Evolutionary conservation across 1,140 invertebrate species (phyloP).

Genomic region (Drosophila melanica): DNA sequence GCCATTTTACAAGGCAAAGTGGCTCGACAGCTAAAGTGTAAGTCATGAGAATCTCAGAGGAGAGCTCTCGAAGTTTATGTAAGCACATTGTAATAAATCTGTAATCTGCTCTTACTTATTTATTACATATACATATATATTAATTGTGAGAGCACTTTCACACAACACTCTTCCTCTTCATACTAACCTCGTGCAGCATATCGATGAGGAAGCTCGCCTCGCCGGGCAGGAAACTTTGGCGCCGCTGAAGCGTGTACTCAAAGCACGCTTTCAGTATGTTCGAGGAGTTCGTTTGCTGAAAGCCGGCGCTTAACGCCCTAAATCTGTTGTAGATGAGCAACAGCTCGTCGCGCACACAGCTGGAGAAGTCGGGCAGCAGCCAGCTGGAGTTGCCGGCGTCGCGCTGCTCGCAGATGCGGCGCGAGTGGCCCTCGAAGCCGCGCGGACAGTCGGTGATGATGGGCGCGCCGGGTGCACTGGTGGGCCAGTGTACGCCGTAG

Average conservation of each 20-base stretch:
- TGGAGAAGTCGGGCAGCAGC: conserved; percentile 90
- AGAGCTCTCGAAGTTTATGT: too few relatives aligned
- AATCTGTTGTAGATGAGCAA: conserved; percentile 88
- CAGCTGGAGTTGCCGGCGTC: conserved; percentile 87
- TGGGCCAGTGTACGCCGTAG: conserved; percentile 86
- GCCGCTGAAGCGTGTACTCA: conserved; percentile 72
- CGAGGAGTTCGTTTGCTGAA: conserved; percentile 86
- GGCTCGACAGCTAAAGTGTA: not conserved
- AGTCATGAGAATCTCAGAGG: conserved; percentile 1
- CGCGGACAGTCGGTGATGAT: conserved; percentile 87
- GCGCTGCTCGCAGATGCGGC: conserved; percentile 86
- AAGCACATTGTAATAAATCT: not conserved
- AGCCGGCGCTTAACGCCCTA: conserved; percentile 87
- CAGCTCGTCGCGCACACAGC: conserved; percentile 88
- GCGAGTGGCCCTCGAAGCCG: conserved; percentile 84
- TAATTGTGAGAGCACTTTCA: too few relatives aligned
- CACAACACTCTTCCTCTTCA: too few relatives aligned
- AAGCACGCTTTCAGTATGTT: conserved; percentile 84
- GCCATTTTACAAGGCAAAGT: not conserved
- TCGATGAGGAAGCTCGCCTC: conserved; percentile 83
- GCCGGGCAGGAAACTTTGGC: conserved; percentile 76
- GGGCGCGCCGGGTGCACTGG: conserved; percentile 87
- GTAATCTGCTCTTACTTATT: not conserved
- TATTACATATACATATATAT: too few relatives aligned
- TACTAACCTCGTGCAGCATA: conserved; percentile 81